phyloP scores from a whole-genome alignment of 2,797 vertebrate genomes.

The Epinephelus malabaricus region DNA sequence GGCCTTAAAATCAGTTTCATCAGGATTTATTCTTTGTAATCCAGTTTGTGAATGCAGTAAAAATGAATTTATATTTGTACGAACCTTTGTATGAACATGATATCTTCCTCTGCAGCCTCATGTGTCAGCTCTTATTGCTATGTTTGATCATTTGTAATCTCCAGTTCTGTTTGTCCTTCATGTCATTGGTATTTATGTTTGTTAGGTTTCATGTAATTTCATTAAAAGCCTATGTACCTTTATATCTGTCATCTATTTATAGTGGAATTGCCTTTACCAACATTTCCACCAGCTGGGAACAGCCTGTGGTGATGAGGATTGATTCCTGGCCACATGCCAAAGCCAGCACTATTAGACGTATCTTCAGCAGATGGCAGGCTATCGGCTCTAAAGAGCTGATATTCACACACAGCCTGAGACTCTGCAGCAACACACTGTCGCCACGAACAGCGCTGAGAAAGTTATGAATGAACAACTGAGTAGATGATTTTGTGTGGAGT shows the following conservation, averaged over 20 bases:
- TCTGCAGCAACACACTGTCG: slow-evolving; percentile 33
- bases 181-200: slow-evolving; percentile 12
- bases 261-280: slow-evolving; percentile 24
- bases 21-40: slow-evolving; percentile 11
- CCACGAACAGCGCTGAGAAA: slow-evolving; percentile 20
- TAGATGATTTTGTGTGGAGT: slow-evolving; percentile 5
- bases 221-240: slow-evolving; percentile 15
- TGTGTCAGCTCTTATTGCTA: not conserved
- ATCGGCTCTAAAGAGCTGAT: slow-evolving; percentile 63
- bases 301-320: slow-evolving; percentile 57
- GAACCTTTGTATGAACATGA: not conserved
- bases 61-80: not conserved
- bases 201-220: slow-evolving; percentile 17
- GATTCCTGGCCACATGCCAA: slow-evolving; percentile 59
- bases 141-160: slow-evolving; percentile 9
- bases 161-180: slow-evolving; percentile 20
- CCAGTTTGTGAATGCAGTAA: slow-evolving; percentile 19
- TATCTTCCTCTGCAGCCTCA: not conserved
- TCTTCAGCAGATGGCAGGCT: slow-evolving; percentile 66
- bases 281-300: slow-evolving; percentile 57
- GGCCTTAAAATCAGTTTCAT: slow-evolving; percentile 28
- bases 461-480: slow-evolving; percentile 55
- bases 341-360: slow-evolving; percentile 49
- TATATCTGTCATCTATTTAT: slow-evolving; percentile 38
- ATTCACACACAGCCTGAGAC: slow-evolving; percentile 49